Evolutionary conservation across 2,797 vertebrate genomes (phyloP).

Genomic region (Morus bassanus): DNA sequence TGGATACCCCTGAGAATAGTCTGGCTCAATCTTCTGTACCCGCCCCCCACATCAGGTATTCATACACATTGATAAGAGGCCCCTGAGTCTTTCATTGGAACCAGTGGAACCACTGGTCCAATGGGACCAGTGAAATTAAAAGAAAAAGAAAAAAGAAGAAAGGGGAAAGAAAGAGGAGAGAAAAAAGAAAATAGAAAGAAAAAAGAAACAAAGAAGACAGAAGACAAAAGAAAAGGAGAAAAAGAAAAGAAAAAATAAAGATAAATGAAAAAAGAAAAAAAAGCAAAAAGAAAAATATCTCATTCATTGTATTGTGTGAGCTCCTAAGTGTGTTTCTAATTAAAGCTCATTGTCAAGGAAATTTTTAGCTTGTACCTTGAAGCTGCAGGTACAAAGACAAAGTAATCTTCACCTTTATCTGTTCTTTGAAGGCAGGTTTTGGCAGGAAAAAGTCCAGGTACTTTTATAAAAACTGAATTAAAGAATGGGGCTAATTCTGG

Average conservation of each 20-base stretch:
- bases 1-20: background rate
- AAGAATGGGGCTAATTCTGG: background rate
- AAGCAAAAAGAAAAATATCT: background rate
- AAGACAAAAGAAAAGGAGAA: too few species aligned
- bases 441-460: background rate
- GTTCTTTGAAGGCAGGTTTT: background rate
- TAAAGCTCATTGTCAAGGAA: background rate
- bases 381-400: background rate
- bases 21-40: background rate
- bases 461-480: background rate
- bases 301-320: background rate
- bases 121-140: background rate
- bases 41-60: background rate
- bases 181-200: background rate
- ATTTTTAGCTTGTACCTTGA: constrained; percentile 1
- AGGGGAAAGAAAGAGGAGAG: background rate
- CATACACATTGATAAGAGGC: background rate
- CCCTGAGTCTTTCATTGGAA: background rate
- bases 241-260: too few species aligned
- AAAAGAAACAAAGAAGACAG: background rate
- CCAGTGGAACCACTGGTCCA: background rate
- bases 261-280: too few species aligned
- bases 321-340: background rate
- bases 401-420: background rate
- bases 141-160: background rate